Base-by-base conservation (phyloP, 2,888 invertebrate genomes). In the Ochlodes sylvanus region DNA sequence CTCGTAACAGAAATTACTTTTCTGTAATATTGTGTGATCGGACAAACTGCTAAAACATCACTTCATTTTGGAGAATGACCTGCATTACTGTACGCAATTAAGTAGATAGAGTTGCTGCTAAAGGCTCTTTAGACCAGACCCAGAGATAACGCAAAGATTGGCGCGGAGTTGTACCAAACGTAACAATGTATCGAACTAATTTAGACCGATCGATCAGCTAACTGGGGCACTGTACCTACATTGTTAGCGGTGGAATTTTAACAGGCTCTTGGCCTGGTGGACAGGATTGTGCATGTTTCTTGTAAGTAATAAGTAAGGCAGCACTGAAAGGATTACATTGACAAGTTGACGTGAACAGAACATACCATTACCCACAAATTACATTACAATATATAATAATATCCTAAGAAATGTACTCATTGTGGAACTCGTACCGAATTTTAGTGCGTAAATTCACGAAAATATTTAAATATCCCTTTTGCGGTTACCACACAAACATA, bases 181-280 rank as follows among this genome's bases (percentile, higher is more conserved):
- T 38, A n/a, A 60, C 60, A 66, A 60, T 60, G 57, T 54, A 57
- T 60, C 42, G 32, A 60, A 66, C 60, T 66, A 60, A 66, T 66
- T 66, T 60, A 66, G 52, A 66, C 54, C 52, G 60, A 60, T 66
- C 66, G 66, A 54, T 60, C 58, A 10, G 7, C 54, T 60, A 67
- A 61, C 67, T 67, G 61, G 67, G 67, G 44, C 66, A 61, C 32
- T 60, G 34, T 61, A 41, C 54, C 27, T 27, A 66, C 66, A 61
- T 67, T 61, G 66, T 61, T 52, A 42, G 44, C 60, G 54, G 7
- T 44, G 66, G 66, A 60, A 61, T 67, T 61, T 67, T 55, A 67
- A 61, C 60, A 67, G 66, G 67, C 55, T 61, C 61, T 38, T 38
- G 52, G 55, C 61, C 55, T 56, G 17, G 52, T 32, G 7, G 60